Evolutionary conservation across 2,113 vertebrate genomes (phyloP), one percentile per base, ranked within the genome.

Genomic region (Silurus glanis): DNA sequence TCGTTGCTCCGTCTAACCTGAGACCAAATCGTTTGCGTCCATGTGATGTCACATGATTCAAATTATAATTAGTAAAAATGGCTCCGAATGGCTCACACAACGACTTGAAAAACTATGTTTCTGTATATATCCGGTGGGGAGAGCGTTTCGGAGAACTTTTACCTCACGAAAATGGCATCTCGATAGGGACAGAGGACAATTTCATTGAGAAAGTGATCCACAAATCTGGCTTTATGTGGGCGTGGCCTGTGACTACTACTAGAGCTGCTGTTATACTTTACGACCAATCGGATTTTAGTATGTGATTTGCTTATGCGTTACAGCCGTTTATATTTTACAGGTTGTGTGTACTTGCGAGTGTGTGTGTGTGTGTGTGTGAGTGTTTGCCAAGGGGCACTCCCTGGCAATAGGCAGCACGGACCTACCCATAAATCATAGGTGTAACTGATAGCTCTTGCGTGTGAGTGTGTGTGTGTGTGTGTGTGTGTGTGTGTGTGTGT

Each of bases 341-440:
- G 2, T 2, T 49, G 45, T 49, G 69, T 72, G 69, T 75, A 49
- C 53, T 49, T 75, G 47, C 51, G 45, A 23, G 72, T 21, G 72
- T 75, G 71, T 74, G 71, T 74, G 71, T 72, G 37, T 75, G 72
- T 49, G 72, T 75, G 72, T n/a, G 21, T 23, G 19, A 21, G 61
- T 74, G 71, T 74, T 49, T 51, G 47, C 47, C 47, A 56, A 25
- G 75, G 75, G 75, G 51, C 72, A 51, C 49, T 76, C 74, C 49
- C 2, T 9, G 74, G 49, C 74, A 49, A 3, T 10, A 49, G 67
- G 28, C 28, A 45, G 5, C 21, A n/a, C 21, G 19, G 74, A 6
- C 74, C n/a, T 78, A 51, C 74, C 13, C n/a, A 79, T 79, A 37
- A 79, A 58, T 79, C 76, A 58, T 79, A 37, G 76, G 76, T 58